Conservation (phyloP, 2,888 invertebrate genomes). For the Hemithea aestivaria region DNA sequence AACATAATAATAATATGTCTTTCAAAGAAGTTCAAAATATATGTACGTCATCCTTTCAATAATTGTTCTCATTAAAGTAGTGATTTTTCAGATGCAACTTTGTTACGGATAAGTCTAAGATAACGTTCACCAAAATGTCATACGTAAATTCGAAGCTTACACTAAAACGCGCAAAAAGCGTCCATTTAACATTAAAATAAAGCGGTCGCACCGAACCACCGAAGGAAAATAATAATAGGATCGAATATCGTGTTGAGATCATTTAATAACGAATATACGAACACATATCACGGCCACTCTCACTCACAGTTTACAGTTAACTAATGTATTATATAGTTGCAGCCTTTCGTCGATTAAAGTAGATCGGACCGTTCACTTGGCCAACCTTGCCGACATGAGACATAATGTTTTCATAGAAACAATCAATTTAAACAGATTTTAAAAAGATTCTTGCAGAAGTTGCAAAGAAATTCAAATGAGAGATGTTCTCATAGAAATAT, state of each 20-base stretch:
- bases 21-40: too few species aligned
- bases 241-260: conserved; percentile 77
- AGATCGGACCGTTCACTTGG: conserved; percentile 1
- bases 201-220: conserved; percentile 50
- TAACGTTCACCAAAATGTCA: conserved; percentile 62
- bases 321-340: conserved; percentile 30
- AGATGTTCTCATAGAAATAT: too few species aligned
- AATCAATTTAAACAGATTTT: too few species aligned
- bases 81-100: too few species aligned
- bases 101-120: too few species aligned
- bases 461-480: too few species aligned
- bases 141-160: conserved; percentile 58
- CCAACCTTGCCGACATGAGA: not conserved
- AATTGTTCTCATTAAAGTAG: too few species aligned
- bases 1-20: too few species aligned
- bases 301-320: conserved; percentile 24
- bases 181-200: conserved; percentile 67
- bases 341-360: conserved; percentile 29
- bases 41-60: too few species aligned
- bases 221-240: conserved; percentile 64
- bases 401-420: too few species aligned
- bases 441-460: too few species aligned
- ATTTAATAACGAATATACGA: conserved; percentile 62
- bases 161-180: conserved; percentile 75
- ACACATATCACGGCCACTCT: conserved; percentile 37